Base-by-base conservation (phyloP, 2,797 vertebrate genomes). In the Anniella stebbinsi region DNA sequence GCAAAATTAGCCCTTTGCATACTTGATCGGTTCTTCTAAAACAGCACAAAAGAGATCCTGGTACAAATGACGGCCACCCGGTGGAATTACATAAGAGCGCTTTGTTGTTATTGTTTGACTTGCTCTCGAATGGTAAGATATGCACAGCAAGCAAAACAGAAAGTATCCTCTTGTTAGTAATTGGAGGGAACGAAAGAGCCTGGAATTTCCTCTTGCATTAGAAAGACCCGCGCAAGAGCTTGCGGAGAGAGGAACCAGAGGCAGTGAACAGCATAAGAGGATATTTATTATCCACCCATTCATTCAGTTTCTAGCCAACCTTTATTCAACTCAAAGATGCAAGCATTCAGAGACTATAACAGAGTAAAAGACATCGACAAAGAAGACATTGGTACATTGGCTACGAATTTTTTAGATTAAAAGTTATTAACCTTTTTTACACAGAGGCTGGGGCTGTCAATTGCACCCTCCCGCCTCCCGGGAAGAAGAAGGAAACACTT, bases 131-230 rank as follows among this genome's bases (percentile, higher is more conserved):
- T 54, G 3, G 77, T 70, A 70, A 70, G 3, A 54, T 51, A n/a
- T 36, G 17, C 69, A 60, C 87, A 81, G 78, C 78, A 81, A 51
- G 67, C 78, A 57, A 33, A 82, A 88, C 45, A 45, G 48, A 81
- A 82, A 57, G n/a, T 57, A 72, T 2, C 87, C 67, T 60, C 48
- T 81, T 36, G 33, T 88, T 88, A 81, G 66, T 41, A 41, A 72
- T 70, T 51, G 21, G 30, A 38, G 80, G 38, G 48, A 82, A 60
- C 6, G 63, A 87, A 69, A 69, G 77, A 45, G 78, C 28, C 78
- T 73, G 78, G 78, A 81, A 81, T 88, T 72, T 88, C 67, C 78
- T 88, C 78, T 88, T 81, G 36, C 67, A 81, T 81, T 72, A 70
- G 21, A 81, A 25, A 60, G 38, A 36, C 36, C 69, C 21, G 78